A percentile compares a stretch with the other conserved stretches of the same genome.
phyloP scores from a whole-genome alignment of 2,113 vertebrate species.

The Condylura cristata region DNA sequence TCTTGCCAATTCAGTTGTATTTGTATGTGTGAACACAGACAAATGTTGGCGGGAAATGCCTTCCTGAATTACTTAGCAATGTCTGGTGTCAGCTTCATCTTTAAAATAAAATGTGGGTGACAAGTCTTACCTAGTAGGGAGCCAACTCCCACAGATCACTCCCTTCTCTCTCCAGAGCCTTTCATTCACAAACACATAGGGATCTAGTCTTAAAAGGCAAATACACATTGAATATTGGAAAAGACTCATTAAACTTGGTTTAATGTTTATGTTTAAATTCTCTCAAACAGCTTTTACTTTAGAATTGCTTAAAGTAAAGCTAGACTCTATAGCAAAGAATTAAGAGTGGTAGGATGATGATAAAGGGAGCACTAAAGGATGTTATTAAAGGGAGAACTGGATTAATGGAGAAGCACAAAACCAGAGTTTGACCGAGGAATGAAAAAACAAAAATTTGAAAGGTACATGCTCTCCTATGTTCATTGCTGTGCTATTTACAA shows the following conservation, averaged over 20 bases:
- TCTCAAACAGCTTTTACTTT: too few species aligned
- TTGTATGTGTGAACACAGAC: slow-evolving; percentile 18
- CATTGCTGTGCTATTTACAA: too few species aligned
- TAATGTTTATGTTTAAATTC: too few species aligned
- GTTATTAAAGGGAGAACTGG: too few species aligned
- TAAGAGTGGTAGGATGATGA: neutral
- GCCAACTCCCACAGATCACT: slow-evolving; percentile 79
- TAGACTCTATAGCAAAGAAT: neutral
- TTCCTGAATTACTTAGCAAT: slow-evolving; percentile 76
- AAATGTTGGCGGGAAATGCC: slow-evolving; percentile 12
- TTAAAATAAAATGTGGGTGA: slow-evolving; percentile 80
- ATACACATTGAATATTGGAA: slow-evolving; percentile 17
- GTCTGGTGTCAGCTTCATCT: slow-evolving; percentile 83
- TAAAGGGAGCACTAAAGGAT: neutral
- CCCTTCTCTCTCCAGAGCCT: slow-evolving; percentile 78
- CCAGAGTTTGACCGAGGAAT: neutral
- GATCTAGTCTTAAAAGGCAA: slow-evolving; percentile 55
- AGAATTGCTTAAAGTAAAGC: slow-evolving; percentile 16
- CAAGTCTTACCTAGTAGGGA: slow-evolving; percentile 75
- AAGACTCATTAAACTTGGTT: neutral
- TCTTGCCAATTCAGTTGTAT: neutral
- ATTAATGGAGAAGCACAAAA: neutral
- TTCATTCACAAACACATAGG: slow-evolving; percentile 82
- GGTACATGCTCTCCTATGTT: too few species aligned
- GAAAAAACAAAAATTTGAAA: too few species aligned